Percentiles rank a stretch among this genome's conserved stretches.
Conservation (phyloP, 2,797 vertebrate species). For the Kryptopterus vitreolus region DNA sequence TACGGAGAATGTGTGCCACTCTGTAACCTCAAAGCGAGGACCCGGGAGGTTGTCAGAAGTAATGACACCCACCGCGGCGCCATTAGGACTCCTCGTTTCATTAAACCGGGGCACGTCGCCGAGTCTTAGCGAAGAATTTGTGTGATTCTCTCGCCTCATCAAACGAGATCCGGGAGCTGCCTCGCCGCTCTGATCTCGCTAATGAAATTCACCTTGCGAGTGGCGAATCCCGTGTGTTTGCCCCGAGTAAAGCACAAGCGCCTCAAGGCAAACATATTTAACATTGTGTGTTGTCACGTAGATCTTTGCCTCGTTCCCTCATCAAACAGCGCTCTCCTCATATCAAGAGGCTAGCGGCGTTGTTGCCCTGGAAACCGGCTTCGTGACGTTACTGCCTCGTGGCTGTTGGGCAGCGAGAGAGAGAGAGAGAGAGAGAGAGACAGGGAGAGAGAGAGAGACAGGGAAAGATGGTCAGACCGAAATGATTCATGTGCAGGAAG, state of each 20-base stretch:
- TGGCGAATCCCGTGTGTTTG: constrained; percentile 47
- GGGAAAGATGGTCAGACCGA: constrained; percentile 26
- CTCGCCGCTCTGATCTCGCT: neutral
- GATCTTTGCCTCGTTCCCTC: constrained; percentile 31
- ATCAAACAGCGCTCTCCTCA: constrained; percentile 33
- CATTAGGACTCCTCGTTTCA: neutral
- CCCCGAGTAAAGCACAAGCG: constrained; percentile 41
- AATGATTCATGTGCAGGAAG: constrained; percentile 45
- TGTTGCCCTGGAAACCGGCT: constrained; percentile 54
- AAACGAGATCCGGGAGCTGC: constrained; percentile 24
- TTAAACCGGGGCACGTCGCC: neutral
- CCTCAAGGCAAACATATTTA: constrained; percentile 52
- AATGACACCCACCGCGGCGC: too few relatives aligned
- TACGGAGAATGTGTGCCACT: neutral
- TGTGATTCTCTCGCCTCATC: neutral
- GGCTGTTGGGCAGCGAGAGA: too few relatives aligned
- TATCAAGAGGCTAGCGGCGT: constrained; percentile 36
- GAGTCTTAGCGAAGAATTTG: neutral
- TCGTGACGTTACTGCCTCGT: constrained; percentile 25
- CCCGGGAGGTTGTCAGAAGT: neutral
- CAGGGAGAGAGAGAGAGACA: too few relatives aligned
- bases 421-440: too few relatives aligned
- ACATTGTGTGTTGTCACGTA: constrained; percentile 46
- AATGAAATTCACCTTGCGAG: constrained; percentile 46
- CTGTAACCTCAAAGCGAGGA: neutral